Conservation (phyloP, 2,888 invertebrate species). For the Heliconius charithonia region DNA sequence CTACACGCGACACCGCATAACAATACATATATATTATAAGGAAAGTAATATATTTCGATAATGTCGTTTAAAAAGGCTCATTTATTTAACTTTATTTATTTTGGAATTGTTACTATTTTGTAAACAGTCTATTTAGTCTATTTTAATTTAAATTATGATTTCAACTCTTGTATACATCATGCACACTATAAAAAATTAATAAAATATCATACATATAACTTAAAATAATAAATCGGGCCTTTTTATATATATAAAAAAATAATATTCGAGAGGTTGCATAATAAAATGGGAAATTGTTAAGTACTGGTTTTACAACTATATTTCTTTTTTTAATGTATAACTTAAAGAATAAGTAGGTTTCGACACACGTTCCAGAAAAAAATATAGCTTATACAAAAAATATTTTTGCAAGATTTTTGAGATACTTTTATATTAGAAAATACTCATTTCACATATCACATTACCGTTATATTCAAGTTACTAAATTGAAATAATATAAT, state of each 20-base stretch:
- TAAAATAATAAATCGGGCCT: neutral
- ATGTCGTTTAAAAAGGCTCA: neutral
- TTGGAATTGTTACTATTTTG: neutral
- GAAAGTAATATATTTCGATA: conserved; percentile 28
- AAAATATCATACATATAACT: neutral
- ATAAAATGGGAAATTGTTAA: neutral
- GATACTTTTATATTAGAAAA: conserved; percentile 11
- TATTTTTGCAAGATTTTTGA: neutral
- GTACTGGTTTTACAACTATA: neutral
- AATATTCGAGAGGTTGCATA: too few species aligned
- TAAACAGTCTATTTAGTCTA: neutral
- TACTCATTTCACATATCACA: conserved; percentile 13
- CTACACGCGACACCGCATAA: conserved; percentile 17
- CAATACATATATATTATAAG: conserved; percentile 25
- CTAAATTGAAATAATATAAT: neutral
- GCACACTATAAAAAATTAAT: neutral
- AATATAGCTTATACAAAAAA: neutral
- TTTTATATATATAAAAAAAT: too few species aligned
- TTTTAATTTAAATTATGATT: neutral
- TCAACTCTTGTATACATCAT: neutral
- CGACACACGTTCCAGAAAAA: neutral
- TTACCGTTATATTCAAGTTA: neutral
- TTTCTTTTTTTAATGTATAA: neutral
- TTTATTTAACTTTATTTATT: neutral
- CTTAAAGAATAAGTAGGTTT: neutral